These are phyloP conservation scores for Spinibarbus caldwelli DNA, from an alignment of 2,797 vertebrate genomes.

Conservation along the genomic window DNA sequence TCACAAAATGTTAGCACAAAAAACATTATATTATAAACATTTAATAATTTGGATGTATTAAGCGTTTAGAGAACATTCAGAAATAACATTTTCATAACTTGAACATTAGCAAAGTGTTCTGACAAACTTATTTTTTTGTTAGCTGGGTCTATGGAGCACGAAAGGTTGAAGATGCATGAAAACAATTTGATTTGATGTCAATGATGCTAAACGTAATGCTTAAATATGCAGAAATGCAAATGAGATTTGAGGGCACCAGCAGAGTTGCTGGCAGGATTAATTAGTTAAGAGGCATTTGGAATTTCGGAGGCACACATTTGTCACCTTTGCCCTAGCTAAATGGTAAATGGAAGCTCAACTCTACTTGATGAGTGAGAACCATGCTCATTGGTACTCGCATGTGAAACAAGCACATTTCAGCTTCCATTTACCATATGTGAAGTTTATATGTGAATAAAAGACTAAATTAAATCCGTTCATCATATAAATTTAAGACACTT, in stretches of 20 bases:
- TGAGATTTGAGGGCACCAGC: background rate
- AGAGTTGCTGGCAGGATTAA: background rate
- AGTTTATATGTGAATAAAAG: background rate
- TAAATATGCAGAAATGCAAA: conserved; percentile 7
- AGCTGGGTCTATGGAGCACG: background rate
- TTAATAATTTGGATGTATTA: background rate
- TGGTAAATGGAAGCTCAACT: background rate
- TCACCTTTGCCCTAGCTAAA: background rate
- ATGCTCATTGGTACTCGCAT: background rate
- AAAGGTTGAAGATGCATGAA: background rate
- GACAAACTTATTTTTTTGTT: background rate
- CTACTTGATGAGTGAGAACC: background rate
- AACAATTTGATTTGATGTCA: conserved; percentile 15
- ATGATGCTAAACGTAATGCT: background rate
- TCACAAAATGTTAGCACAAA: background rate
- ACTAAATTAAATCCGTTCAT: background rate
- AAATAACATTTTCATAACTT: background rate
- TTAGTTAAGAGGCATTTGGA: background rate
- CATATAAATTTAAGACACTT: background rate
- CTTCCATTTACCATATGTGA: background rate
- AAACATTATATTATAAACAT: background rate
- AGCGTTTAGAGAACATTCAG: background rate
- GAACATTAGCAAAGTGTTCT: background rate
- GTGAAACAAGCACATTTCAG: background rate
- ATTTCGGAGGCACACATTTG: background rate